Conservation (phyloP, 2,888 invertebrate genomes). For the Lithophane ornitopus region DNA sequence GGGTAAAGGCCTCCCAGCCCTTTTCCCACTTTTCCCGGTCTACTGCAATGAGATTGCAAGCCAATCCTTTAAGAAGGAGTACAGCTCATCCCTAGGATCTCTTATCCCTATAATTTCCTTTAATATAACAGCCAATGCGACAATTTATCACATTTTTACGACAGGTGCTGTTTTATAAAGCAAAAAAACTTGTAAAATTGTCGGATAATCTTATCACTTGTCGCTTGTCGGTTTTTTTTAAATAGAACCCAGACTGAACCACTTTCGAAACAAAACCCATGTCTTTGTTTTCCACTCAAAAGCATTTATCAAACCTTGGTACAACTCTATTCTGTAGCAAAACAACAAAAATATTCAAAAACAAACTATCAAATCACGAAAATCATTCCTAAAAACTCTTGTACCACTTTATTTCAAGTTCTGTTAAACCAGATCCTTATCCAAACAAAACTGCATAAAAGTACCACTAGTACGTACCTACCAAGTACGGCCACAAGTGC, state of each 20-base stretch:
- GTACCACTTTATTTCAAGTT: constrained; percentile 35
- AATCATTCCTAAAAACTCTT: constrained; percentile 13
- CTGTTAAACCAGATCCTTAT: constrained; percentile 54
- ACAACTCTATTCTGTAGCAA: background rate
- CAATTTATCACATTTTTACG: background rate
- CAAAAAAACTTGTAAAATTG: background rate
- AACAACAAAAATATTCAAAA: constrained; percentile 10
- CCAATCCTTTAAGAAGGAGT: too few relatives aligned
- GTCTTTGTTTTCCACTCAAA: background rate
- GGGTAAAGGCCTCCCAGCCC: too few relatives aligned
- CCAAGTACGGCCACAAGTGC: constrained; percentile 49
- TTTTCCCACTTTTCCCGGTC: too few relatives aligned
- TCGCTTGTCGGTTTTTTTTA: background rate
- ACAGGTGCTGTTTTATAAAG: background rate
- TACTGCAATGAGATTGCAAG: too few relatives aligned
- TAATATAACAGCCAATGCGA: background rate
- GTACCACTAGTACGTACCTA: constrained; percentile 35
- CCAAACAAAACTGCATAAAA: constrained; percentile 50
- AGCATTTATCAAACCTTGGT: background rate
- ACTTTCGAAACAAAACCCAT: background rate
- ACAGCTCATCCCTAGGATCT: too few relatives aligned
- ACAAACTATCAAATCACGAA: constrained; percentile 29
- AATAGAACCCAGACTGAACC: background rate
- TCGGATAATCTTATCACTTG: background rate
- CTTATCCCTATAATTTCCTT: too few relatives aligned